Base-by-base conservation (phyloP, 2,888 invertebrate species). In the Himalopsyche japonica region DNA sequence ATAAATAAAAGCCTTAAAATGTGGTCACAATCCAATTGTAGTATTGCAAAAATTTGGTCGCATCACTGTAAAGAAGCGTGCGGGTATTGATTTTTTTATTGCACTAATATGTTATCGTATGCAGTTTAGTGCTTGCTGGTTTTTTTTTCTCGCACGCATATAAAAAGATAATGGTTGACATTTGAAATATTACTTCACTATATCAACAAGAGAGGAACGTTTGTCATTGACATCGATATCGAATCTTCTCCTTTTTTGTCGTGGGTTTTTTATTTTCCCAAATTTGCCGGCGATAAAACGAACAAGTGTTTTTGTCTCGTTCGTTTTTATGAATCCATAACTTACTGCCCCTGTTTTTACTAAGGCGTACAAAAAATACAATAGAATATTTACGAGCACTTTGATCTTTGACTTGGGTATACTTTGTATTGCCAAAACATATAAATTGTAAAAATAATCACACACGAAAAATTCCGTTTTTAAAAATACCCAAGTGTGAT, bases 101-200 rank as follows among this genome's bases (percentile, higher is more conserved):
- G 79, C 79, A 79, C 79, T 79, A 79, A 79, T 79, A 79, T 48
- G 79, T 79, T 79, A 76, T 70, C 47, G 76, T 76, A 76, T 82
- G 84, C 82, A 84, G 80, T 84, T 82, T 84, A 49, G 34, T 47
- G 49, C 27, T 32, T 70, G 49, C 32, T 7, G 30, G 49, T 57
- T 57, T 57, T 57, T 43, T 57, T 57, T 57, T 57, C 57, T 57
- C 37, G 79, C 34, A 32, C 47, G 24, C 34, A 37, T 76, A 81
- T 76, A 32, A 49, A 47, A 79, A 81, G 77, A 79, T 81, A 80
- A 79, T 81, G 81, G 57, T 70, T 79, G 79, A 84, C 84, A 57
- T 48, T 78, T 84, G 81, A 84, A 79, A 81, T 84, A 84, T 79
- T 77, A 70, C 24, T 32, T 81, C 24, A 81, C 78, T 81, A 81